Evolutionary conservation across 2,888 invertebrate genomes (phyloP).

Genomic region (Rotaria macrura): DNA sequence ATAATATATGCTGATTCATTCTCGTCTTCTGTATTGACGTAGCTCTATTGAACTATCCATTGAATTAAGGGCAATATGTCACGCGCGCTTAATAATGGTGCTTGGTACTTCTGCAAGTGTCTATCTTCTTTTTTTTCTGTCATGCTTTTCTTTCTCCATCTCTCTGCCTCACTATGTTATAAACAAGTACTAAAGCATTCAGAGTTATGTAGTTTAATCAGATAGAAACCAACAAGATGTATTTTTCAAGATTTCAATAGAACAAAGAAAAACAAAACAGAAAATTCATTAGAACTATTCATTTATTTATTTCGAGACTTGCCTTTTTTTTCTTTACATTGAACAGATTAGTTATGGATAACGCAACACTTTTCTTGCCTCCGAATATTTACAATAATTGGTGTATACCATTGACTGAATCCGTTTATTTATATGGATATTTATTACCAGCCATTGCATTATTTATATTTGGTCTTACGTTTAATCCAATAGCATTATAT

Average conservation of each 20-base stretch:
- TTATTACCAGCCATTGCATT: neutral
- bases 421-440: neutral
- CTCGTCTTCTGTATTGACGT: neutral
- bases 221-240: neutral
- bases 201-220: neutral
- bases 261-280: neutral
- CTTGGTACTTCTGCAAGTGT: neutral
- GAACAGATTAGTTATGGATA: neutral
- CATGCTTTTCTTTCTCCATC: neutral
- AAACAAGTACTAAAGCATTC: neutral
- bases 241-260: neutral
- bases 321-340: neutral
- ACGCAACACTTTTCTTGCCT: neutral
- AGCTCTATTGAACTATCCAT: neutral
- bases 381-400: neutral
- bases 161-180: neutral
- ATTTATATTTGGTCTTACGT: neutral
- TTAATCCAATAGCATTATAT: neutral
- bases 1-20: neutral
- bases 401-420: neutral
- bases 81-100: neutral
- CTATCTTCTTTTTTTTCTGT: neutral
- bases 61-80: neutral
- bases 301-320: neutral
- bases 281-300: neutral